Evolutionary conservation across 2,888 invertebrate genomes (phyloP).

Genomic region (Drosophila sordidapex): DNA sequence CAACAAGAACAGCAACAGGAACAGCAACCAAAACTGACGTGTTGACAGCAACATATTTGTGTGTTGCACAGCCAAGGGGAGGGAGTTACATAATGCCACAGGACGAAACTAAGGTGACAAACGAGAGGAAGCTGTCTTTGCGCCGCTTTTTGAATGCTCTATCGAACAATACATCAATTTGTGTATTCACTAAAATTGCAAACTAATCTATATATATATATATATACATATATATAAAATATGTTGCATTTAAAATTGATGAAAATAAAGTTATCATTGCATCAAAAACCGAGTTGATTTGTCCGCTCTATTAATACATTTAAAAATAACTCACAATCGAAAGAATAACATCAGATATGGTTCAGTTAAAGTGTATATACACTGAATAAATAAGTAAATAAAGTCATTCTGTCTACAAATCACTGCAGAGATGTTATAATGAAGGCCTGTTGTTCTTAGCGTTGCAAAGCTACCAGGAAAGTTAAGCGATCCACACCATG

Average conservation of each 20-base stretch:
- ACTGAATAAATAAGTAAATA: neutral
- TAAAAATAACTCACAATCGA: neutral
- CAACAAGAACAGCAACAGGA: slow-evolving; percentile 29
- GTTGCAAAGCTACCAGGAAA: neutral
- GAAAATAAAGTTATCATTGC: neutral
- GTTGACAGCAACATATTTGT: slow-evolving; percentile 75
- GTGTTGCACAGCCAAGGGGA: neutral
- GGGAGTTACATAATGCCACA: slow-evolving; percentile 21
- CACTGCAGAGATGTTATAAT: too few species aligned
- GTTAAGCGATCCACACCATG: neutral
- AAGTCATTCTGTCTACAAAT: neutral
- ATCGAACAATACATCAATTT: neutral
- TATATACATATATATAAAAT: too few species aligned
- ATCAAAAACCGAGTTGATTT: neutral
- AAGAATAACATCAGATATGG: neutral
- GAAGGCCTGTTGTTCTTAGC: rapidly evolving
- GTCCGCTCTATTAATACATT: neutral
- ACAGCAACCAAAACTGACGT: slow-evolving; percentile 51
- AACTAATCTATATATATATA: neutral
- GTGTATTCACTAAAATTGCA: neutral
- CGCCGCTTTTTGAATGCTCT: slow-evolving; percentile 25
- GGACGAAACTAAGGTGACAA: slow-evolving; percentile 37
- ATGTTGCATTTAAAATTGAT: neutral
- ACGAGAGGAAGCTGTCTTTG: too few species aligned
- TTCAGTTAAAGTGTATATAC: neutral